Base-by-base conservation (phyloP, 2,113 vertebrate genomes). In the Grammomys dolichurus region DNA sequence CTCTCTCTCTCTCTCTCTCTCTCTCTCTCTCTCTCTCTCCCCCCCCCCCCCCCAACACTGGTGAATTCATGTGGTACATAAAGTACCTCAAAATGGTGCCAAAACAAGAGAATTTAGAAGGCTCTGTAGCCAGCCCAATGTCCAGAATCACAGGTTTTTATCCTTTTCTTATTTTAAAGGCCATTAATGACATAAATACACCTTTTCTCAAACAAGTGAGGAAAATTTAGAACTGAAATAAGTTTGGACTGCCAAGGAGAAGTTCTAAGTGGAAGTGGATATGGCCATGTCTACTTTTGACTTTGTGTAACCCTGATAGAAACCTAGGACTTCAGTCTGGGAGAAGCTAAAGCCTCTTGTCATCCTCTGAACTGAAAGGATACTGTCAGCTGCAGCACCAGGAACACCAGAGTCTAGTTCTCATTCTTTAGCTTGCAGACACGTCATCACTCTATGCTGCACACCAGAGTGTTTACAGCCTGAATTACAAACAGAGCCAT, bases 191-290 rank as follows among this genome's bases (percentile, higher is more conserved):
- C 1, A 88, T 20, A 56, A 65, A 88, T 20, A 12, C 2, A 56
- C 10, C 89, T 96, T 95, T 95, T 96, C 70, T 95, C 43, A 14
- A 82, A 85, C 94, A 96, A 60, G 67, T 28, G 82, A 91, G 24
- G 78, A 60, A 78, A 82, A 94, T 65, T 94, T 89, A 78, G 97
- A 96, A 95, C 4, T 90, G 63, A 43, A 93, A 89, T 48, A 91
- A 94, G 63, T 73, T 46, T 77, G 67, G 67, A 85, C 46, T 81
- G 36, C 28, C 81, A 60, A 91, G 1, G 33, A 65, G n/a, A 60
- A 19, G 54, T 46, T 91, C n/a, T 73, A 33, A 65, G 78, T 70
- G 40, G 63, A 82, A 58, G 54, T 96, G 86, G 56, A 60, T 88
- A 54, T 77, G 89, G 87, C 31, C 43, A 75, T 75, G 51, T 43